Conservation (phyloP, 2,797 vertebrate species). For the Urocyon cinereoargenteus region DNA sequence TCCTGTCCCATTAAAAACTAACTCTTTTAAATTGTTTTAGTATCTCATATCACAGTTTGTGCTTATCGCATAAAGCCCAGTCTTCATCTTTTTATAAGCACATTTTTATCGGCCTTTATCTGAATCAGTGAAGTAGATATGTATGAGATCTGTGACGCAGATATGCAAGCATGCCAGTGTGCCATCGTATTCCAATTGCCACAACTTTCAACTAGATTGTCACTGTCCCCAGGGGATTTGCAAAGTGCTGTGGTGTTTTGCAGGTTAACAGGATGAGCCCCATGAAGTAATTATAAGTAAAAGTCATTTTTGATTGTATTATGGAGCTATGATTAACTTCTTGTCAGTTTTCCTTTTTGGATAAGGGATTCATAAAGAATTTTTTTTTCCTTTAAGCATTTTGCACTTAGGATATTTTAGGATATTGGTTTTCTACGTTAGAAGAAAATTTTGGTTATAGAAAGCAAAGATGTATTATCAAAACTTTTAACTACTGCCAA, state of each 20-base stretch:
- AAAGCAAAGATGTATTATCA: background rate
- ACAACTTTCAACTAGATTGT: background rate
- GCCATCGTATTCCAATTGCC: background rate
- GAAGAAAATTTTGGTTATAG: background rate
- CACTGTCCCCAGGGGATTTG: background rate
- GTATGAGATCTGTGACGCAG: background rate
- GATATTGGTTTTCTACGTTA: background rate
- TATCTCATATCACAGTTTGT: background rate
- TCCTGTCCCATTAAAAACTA: constrained; percentile 8
- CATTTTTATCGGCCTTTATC: background rate
- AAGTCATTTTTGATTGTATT: constrained; percentile 17
- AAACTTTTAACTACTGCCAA: constrained; percentile 22
- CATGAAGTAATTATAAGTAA: background rate
- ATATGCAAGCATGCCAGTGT: background rate
- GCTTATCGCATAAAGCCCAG: background rate
- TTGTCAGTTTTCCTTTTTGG: background rate
- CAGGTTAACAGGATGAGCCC: background rate
- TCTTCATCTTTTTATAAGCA: background rate
- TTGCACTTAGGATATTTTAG: background rate
- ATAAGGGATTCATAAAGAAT: background rate
- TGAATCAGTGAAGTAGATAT: background rate
- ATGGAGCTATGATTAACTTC: background rate
- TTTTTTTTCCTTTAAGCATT: constrained; percentile 3
- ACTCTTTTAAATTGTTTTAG: background rate
- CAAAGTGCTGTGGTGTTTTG: background rate